Evolutionary conservation across 1,140 invertebrate genomes (phyloP), one percentile per base, ranked within the genome.

Genomic region (Rhagoletis pomonella): DNA sequence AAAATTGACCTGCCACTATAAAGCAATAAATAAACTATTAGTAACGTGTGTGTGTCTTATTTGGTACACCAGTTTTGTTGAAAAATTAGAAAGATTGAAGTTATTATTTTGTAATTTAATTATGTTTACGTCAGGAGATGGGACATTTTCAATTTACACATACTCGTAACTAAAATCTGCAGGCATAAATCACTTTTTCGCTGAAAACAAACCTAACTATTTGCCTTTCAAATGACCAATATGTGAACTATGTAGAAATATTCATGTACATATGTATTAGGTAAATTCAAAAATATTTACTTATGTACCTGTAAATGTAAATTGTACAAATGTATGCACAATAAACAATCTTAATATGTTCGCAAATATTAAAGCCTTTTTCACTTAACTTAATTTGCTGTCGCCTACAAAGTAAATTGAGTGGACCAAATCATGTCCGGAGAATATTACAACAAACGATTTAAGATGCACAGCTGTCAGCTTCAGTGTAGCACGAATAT

Each of bases 311-410:
- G 17, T 62, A 62, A 62, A 14, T 62, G 12, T 59, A 59, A 62
- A 9, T 62, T 7, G 60, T 62, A 14, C 17, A 14, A 12, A 62
- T 62, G 17, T 62, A n/a, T 62, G 60, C 12, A 62, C 42, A 73
- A 10, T 14, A 17, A 47, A 14, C 5, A 47, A 14, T n/a, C 14
- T 73, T 73, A 73, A 73, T 42, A 73, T 44, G 42, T 73, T 17
- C 67, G 67, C 67, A 73, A 73, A 73, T 73, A 73, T 73, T 47
- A 14, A 73, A 73, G 67, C 12, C 39, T 47, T 47, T 47, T 7
- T 47, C 14, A 47, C 39, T n/a, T 44, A 42, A 5, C 5, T 73
- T 73, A 73, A 29, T 73, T 73, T 73, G 67, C 67, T 73, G 3
- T 47, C 14, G 14, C 42, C 42, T 44, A 73, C 39, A 73, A 47